Evolutionary conservation across 2,888 invertebrate genomes (phyloP), one percentile per base, ranked within the genome.

Genomic region (Folsomia candida): DNA sequence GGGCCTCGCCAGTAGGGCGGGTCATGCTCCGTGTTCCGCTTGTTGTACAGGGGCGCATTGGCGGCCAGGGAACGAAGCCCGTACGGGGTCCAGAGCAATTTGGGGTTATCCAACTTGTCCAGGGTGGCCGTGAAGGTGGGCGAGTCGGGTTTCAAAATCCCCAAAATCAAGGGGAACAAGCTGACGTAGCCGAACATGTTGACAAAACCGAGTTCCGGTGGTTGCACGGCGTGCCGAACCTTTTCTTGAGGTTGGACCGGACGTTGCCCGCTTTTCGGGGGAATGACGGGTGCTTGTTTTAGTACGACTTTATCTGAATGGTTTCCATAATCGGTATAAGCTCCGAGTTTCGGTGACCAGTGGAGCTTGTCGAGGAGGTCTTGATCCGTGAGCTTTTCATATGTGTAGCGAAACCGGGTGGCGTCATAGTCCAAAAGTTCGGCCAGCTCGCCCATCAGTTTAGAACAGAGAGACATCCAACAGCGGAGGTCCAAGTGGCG

Each of bases 1-100:
- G 93, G 89, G 0, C 99, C 97, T 68, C 99, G 87, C 99, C 99
- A 99, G 84, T 99, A 99, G 28, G 99, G 98, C 24, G 96, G 94
- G 85, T 99, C 98, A 82, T 97, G 95, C 82, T 96, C 94, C 0
- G 97, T 97, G 83, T 99, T 99, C 24, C 90, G 85, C 81, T 91
- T 90, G 88, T 91, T 91, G 82, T 97, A 98, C 22, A 97, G 84
- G 0, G 94, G 93, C 0, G 96, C 90, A 0, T 86, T 88, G 82
- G 91, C 92, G 0, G 97, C 90, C 0, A 99, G 84, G 0, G 98
- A 99, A 51, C 88, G 83, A 1, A 99, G 84, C 0, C 97, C 97
- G 81, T 87, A 94, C 0, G 89, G 87, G 0, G 94, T 92, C 95
- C 96, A 97, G 1, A 97, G 82, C 0, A 93, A 83, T 22, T 91